Conservation (phyloP, 2,113 vertebrate species). For the Oryctolagus cuniculus region mOryCun1.1 NC_091433.1:163707001-163707500, state of each 20-base stretch:
- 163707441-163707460: too few relatives aligned
- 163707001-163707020: constrained; percentile 38
- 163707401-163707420: too few relatives aligned
- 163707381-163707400: too few relatives aligned
- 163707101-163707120: background rate
- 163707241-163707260: constrained; percentile 20
- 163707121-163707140: background rate
- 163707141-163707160: background rate
- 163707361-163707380: too few relatives aligned
- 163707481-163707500: too few relatives aligned
- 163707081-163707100: constrained; percentile 21
- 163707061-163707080: background rate
- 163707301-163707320: constrained; percentile 23
- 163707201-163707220: background rate
- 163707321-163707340: too few relatives aligned
- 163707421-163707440: too few relatives aligned
- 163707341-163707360: too few relatives aligned
- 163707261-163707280: constrained; percentile 21
- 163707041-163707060: background rate
- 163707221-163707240: background rate
- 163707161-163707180: background rate
- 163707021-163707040: background rate
- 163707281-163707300: background rate
- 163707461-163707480: too few relatives aligned
- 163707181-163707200: background rate